Base-by-base conservation (phyloP, 2,888 invertebrate genomes). In the Eupithecia abbreviata region DNA sequence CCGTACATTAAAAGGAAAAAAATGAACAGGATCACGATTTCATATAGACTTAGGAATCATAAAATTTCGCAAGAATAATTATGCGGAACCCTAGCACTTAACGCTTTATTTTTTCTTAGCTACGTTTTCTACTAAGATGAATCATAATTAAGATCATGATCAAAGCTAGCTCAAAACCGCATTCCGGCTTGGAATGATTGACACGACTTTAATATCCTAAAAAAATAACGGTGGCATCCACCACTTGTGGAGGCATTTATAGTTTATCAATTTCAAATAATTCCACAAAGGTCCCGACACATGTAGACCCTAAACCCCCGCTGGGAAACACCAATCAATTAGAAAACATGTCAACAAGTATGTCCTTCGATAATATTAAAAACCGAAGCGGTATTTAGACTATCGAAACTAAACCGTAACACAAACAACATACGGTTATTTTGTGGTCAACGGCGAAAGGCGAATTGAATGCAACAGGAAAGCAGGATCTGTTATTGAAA, bases 271-370 rank as follows among this genome's bases (percentile, higher is more conserved):
- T 94, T 94, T 94, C 88, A 88, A 90, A 94, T 93, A 92, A 94
- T 92, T 92, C 91, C 90, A 88, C 91, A 95, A 95, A 94, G 93
- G 88, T 83, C 87, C 94, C 94, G 94, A 91, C 89, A 86, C 89
- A 88, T 89, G 90, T 91, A 90, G 86, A 87, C 85, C 91, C 88
- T 89, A 90, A 90, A 90, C 92, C 93, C 95, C 94, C 91, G 88
- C 93, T 85, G 95, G 85, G 95, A 92, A 92, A 90, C 92, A 92
- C 94, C 94, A 91, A 94, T 95, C 95, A 95, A 95, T 95, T 94
- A 95, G 94, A 94, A 91, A 94, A 94, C 94, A 93, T 95, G 94
- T 95, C 95, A 95, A 95, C 95, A 94, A 94, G 93, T 95, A 89
- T 92, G 94, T 93, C 92, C 91, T 92, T 93, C 91, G 90, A 91